These are phyloP conservation scores for Sciurus carolinensis DNA, from an alignment of 2,797 vertebrate species.

Conservation along the genomic window DNA sequence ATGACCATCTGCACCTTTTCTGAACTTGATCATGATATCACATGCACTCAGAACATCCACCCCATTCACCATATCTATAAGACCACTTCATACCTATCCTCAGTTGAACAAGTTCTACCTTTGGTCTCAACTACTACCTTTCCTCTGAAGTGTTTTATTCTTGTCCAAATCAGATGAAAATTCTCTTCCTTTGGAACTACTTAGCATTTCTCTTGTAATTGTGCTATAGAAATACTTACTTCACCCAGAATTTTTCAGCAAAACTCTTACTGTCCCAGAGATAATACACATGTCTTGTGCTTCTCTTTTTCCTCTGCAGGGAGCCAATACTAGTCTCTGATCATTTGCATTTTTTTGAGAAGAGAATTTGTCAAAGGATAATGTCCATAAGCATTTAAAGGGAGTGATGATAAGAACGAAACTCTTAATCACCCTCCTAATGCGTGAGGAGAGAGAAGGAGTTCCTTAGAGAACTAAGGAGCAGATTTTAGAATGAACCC, in stretches of 20 bases:
- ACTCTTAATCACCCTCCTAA: background rate
- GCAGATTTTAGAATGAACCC: background rate
- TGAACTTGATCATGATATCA: background rate
- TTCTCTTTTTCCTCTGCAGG: background rate
- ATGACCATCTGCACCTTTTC: too few relatives aligned
- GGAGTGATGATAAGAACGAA: background rate
- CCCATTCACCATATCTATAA: rapidly evolving
- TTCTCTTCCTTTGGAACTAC: background rate
- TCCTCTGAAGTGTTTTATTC: background rate
- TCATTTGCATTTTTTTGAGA: constrained; percentile 32
- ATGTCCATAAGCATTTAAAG: constrained; percentile 22
- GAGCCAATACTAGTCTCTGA: background rate
- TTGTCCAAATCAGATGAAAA: background rate
- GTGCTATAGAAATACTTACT: background rate
- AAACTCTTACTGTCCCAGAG: background rate
- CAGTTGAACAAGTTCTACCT: background rate
- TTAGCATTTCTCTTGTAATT: background rate
- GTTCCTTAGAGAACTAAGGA: background rate
- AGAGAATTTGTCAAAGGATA: background rate
- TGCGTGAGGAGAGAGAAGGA: background rate
- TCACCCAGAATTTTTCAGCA: background rate
- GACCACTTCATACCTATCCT: background rate
- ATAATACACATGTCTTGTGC: background rate
- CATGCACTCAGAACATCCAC: rapidly evolving
- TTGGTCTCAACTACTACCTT: background rate